Conservation (phyloP, 2,113 vertebrate species). For the Hystrix brachyura region DNA sequence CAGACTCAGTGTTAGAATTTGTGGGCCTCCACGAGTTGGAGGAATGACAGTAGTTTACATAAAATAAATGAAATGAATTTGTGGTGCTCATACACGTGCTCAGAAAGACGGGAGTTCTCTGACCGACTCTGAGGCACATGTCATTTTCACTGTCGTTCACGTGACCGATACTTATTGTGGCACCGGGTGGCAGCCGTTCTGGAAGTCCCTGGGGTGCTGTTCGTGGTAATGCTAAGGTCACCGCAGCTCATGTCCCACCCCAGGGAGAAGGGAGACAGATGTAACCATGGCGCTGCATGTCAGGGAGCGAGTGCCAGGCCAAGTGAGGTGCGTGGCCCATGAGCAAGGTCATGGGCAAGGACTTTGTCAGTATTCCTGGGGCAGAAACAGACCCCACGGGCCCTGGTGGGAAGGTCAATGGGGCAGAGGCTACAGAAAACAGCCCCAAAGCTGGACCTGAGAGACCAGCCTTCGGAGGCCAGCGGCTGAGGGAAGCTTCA, state of each 20-base stretch:
- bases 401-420: rapidly evolving
- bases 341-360: no score
- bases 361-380: rapidly evolving
- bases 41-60: background rate
- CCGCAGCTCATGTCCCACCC: background rate
- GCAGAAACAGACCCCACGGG: rapidly evolving
- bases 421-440: background rate
- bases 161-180: rapidly evolving
- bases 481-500: rapidly evolving
- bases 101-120: background rate
- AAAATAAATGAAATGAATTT: background rate
- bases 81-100: rapidly evolving
- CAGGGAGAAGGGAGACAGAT: no score
- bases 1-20: background rate
- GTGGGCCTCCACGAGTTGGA: background rate
- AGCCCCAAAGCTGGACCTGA: rapidly evolving
- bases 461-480: rapidly evolving
- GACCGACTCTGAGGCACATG: rapidly evolving
- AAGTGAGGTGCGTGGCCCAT: rapidly evolving
- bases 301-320: rapidly evolving
- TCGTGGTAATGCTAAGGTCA: background rate
- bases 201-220: no score
- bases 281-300: background rate
- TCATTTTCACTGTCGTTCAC: background rate
- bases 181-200: background rate